Base-by-base conservation (phyloP, 2,888 invertebrate genomes). In the Pseudanteris insignis region DNA sequence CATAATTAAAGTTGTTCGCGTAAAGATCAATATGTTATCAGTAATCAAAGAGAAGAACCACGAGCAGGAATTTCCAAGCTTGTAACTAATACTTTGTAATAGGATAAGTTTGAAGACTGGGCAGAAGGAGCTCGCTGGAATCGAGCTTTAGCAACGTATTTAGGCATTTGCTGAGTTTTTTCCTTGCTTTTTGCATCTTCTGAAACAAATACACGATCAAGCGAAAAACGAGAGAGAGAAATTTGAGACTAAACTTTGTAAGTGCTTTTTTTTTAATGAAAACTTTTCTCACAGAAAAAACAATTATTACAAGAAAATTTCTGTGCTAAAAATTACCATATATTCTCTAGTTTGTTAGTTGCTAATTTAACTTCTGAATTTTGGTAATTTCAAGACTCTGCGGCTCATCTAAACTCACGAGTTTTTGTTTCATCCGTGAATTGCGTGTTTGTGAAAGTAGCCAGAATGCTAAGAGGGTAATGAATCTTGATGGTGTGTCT, bases 61-160 rank as follows among this genome's bases (percentile, higher is more conserved):
- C 36, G 10, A 30, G 29, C 34, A 41, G 46, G 32, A 43, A 57
- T 48, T 43, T 32, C 29, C 18, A 21, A 38, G 38, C 44, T 50
- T 38, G 50, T 50, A 50, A 50, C 44, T 44, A 50, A 50, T 58
- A 44, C 44, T 33, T 44, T 50, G 33, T 47, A 47, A 55, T 40
- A 38, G 38, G 50, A 44, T 58, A 44, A 50, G 44, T 58, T 48
- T 43, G 48, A 41, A 33, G 26, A 11, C 43, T 37, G 12, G 26
- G 26, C 26, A 30, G 15, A 32, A 51, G 29, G 15, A 24, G 8
- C 29, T 29, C 11, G 43, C 36, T 36, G 11, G 26, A 40, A 38
- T 18, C n/a, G 38, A 38, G 18, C 9, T 30, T 14, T 18, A 26
- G 18, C 34, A 6, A 12, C 21, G 21, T 25, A 33, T 34, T 34